These are phyloP conservation scores for Pontoporia blainvillei DNA, from an alignment of 2,113 vertebrate genomes.

Conservation along the genomic window DNA sequence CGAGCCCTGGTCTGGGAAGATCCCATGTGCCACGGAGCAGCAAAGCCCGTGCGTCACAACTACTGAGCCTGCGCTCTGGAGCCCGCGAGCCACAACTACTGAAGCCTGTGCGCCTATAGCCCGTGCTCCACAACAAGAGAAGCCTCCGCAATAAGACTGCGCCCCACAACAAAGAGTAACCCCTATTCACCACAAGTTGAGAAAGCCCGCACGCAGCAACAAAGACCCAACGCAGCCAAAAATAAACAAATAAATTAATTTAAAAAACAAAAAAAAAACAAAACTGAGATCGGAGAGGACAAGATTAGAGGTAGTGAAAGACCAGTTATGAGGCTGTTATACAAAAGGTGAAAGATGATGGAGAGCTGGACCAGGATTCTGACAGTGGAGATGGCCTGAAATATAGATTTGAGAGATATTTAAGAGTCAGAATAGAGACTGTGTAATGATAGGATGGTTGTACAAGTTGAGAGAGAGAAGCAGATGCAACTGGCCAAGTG, in stretches of 20 bases:
- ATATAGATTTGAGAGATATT: background rate
- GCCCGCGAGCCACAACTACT: no score
- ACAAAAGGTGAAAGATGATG: background rate
- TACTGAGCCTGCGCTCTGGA: no score
- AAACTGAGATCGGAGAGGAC: background rate
- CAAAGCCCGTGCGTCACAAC: no score
- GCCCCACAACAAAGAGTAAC: no score
- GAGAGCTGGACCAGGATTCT: background rate
- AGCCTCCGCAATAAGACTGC: no score
- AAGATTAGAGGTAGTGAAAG: background rate
- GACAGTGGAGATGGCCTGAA: background rate
- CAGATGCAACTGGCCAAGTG: background rate
- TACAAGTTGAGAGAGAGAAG: background rate
- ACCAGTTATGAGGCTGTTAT: background rate
- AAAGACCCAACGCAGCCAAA: no score
- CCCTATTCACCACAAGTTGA: no score
- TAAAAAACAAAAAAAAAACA: background rate
- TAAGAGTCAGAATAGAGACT: background rate
- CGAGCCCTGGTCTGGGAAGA: no score
- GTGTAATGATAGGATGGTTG: background rate
- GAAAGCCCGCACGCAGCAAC: accelerated
- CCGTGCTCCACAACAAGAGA: no score
- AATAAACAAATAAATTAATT: no score
- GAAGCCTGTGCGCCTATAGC: no score
- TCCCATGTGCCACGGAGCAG: no score